Evolutionary conservation across 1,140 invertebrate species (phyloP).

Genomic region (Tachypleus tridentatus): DNA sequence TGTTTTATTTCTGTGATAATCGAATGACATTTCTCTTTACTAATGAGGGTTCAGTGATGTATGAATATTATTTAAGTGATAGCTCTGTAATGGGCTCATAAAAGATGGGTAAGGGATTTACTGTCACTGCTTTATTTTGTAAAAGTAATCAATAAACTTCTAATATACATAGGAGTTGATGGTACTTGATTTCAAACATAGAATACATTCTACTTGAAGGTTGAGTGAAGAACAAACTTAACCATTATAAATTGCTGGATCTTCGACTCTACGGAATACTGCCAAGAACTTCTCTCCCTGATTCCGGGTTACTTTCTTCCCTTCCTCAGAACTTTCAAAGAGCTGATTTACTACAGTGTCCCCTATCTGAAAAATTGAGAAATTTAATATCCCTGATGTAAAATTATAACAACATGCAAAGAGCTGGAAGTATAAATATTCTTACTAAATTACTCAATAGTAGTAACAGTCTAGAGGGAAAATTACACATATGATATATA

Average conservation of each 20-base stretch:
- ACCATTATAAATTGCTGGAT: constrained; percentile 29
- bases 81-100: too few relatives aligned
- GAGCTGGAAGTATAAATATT: neutral
- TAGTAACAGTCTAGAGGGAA: constrained; percentile 2
- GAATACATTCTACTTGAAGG: too few relatives aligned
- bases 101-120: too few relatives aligned
- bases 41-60: too few relatives aligned
- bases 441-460: constrained; percentile 1
- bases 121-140: too few relatives aligned
- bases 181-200: too few relatives aligned
- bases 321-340: constrained; percentile 91
- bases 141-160: too few relatives aligned
- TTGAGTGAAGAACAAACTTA: too few relatives aligned
- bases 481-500: neutral
- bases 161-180: too few relatives aligned
- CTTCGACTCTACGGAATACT: constrained; percentile 62
- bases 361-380: constrained; percentile 40
- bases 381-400: constrained; percentile 8
- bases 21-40: too few relatives aligned
- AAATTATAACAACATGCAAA: neutral
- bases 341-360: constrained; percentile 81
- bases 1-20: too few relatives aligned
- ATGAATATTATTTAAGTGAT: too few relatives aligned
- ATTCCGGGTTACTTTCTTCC: constrained; percentile 93
- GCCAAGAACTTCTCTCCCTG: constrained; percentile 87